These are phyloP conservation scores for Aleiodes testaceus DNA, from an alignment of 2,888 invertebrate genomes.

Conservation along the genomic window DNA sequence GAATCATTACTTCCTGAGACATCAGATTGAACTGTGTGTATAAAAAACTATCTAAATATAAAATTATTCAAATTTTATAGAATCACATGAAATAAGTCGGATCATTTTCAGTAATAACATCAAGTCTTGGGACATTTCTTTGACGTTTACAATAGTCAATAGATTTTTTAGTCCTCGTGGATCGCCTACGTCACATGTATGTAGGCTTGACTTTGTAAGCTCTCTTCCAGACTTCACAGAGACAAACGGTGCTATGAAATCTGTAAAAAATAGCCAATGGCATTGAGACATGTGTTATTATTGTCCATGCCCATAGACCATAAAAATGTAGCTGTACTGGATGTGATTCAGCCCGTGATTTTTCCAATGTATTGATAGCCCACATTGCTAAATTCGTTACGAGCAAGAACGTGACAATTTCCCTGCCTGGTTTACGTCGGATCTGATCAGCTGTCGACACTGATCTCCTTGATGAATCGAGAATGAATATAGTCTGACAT, in stretches of 20 bases:
- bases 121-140: constrained; percentile 62
- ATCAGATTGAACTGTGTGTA: too few species aligned
- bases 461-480: constrained; percentile 90
- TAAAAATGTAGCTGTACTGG: constrained; percentile 94
- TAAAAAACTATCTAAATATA: not conserved
- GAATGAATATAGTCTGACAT: constrained; percentile 91
- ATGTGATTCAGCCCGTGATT: constrained; percentile 91
- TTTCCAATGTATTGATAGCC: constrained; percentile 94
- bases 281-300: constrained; percentile 95
- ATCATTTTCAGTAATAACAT: constrained; percentile 67
- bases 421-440: constrained; percentile 90
- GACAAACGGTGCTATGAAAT: constrained; percentile 95
- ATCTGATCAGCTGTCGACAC: constrained; percentile 88
- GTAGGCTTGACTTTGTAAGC: constrained; percentile 94
- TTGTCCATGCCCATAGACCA: constrained; percentile 96
- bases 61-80: not conserved
- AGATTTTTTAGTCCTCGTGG: constrained; percentile 48
- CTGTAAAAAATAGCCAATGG: constrained; percentile 94
- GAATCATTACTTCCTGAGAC: too few species aligned
- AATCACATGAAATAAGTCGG: constrained; percentile 66
- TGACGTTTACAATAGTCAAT: constrained; percentile 57
- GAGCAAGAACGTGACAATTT: constrained; percentile 93
- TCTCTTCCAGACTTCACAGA: constrained; percentile 97
- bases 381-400: constrained; percentile 95
- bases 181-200: constrained; percentile 80